Evolutionary conservation across 2,888 invertebrate species (phyloP), one percentile per base, ranked within the genome.

Genomic region (Shargacucullia verbasci): DNA sequence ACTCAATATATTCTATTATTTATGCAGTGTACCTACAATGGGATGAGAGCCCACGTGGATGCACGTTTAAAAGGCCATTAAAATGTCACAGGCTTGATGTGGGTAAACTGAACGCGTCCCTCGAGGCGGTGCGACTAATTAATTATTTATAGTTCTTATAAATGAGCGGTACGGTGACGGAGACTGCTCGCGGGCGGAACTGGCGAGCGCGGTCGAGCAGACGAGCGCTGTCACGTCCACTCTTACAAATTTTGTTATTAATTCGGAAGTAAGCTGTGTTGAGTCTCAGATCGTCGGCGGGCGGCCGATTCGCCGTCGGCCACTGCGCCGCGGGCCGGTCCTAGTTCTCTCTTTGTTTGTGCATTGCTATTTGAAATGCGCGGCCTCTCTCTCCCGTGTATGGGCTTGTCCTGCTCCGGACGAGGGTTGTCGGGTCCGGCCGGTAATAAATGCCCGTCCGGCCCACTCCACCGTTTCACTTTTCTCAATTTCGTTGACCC

Each of bases 401-500:
- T 70, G 53, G 50, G 47, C 50, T 47, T 66, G 63, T 82, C 80
- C 73, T 79, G 75, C 73, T 80, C 70, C 65, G 57, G 66, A 71
- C 60, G 71, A 78, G 77, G 74, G 78, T 81, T 82, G 81, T 73
- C 68, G 73, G 77, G 70, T 74, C 77, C 78, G 75, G 72, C 79
- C 79, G 75, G 82, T 81, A 84, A 86, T 86, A 87, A 88, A 88
- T 84, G 82, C 81, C 81, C 79, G 83, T 80, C 83, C 81, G 78
- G 80, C 75, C 82, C 83, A 80, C 81, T 85, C 81, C 78, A 78
- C 76, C 85, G 82, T 88, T 90, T 88, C 88, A 90, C 89, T 91
- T 90, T 91, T 90, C 90, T 89, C 90, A 89, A 90, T 91, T 90
- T 85, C 88, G 87, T 83, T 88, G 89, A 90, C 91, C 90, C 89